Conservation (phyloP, 1,140 invertebrate species). For the Hyphantria cunea region DNA sequence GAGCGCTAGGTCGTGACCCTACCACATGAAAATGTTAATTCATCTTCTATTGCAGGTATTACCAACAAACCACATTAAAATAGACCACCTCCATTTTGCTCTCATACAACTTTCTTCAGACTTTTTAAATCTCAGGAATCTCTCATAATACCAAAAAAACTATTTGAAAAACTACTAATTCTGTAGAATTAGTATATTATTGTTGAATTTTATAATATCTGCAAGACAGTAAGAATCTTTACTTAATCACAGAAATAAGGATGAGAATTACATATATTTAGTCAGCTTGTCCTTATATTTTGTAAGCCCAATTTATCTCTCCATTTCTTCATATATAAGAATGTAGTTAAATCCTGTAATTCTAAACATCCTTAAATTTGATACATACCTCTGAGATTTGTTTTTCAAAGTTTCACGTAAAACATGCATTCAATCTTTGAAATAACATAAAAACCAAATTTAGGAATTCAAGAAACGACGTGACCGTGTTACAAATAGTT, state of each 20-base stretch:
- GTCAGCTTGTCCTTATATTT: conserved; percentile 34
- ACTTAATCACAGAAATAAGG: conserved; percentile 27
- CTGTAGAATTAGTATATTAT: not conserved
- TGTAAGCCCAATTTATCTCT: conserved; percentile 17
- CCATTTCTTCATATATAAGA: conserved; percentile 31
- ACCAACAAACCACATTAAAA: conserved; percentile 20
- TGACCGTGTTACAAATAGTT: conserved; percentile 74
- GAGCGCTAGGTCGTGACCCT: conserved; percentile 46
- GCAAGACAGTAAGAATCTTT: conserved; percentile 18
- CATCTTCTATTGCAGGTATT: conserved; percentile 25
- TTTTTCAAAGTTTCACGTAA: conserved; percentile 66
- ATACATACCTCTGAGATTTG: conserved; percentile 42
- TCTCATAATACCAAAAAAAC: too few species aligned
- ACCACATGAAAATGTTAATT: conserved; percentile 53
- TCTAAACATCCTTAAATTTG: conserved; percentile 39
- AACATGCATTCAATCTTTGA: conserved; percentile 53
- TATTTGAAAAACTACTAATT: conserved; percentile 10
- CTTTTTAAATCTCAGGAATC: not conserved
- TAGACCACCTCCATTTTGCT: conserved; percentile 18
- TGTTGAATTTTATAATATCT: conserved; percentile 20
- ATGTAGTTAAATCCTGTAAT: conserved; percentile 38
- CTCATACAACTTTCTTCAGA: conserved; percentile 19
- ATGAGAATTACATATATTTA: conserved; percentile 30
- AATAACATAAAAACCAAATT: conserved; percentile 69
- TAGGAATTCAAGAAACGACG: conserved; percentile 69